Percentiles rank a stretch among this genome's conserved stretches.
Conservation (phyloP, 1,140 invertebrate species). For the Eriosoma lanigerum region DNA sequence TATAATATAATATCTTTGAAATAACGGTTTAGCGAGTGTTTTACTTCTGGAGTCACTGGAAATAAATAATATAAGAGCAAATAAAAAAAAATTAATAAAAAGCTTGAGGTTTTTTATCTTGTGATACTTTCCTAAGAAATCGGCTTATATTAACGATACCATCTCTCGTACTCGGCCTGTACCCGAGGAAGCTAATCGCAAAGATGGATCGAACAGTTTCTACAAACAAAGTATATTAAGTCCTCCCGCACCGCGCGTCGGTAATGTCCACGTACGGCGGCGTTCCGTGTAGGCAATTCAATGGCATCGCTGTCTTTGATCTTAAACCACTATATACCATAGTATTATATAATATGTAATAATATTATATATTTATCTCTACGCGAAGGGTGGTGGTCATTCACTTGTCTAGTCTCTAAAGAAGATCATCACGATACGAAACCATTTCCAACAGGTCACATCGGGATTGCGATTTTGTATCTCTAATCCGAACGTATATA, state of each 20-base stretch:
- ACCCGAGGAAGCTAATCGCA: not conserved
- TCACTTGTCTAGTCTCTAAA: not conserved
- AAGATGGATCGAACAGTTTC: constrained; percentile 9
- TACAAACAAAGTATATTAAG: not conserved
- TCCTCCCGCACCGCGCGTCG: no score
- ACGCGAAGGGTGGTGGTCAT: not conserved
- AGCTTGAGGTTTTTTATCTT: constrained; percentile 9
- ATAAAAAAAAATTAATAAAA: no score
- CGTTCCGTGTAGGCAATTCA: constrained; percentile 42
- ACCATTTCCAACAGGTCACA: not conserved
- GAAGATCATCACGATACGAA: not conserved
- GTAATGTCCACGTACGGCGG: not conserved
- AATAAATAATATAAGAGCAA: not conserved
- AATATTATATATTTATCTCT: no score
- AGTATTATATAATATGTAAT: no score
- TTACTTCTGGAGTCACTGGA: no score
- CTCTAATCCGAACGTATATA: not conserved
- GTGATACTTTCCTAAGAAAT: not conserved
- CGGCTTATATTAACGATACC: constrained; percentile 11
- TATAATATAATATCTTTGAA: not conserved
- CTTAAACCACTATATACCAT: not conserved
- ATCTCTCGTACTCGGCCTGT: not conserved
- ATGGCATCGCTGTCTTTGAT: constrained; percentile 28
- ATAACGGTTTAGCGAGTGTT: not conserved
- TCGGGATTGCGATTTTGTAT: not conserved